Percentiles rank a stretch among this genome's conserved stretches.
Conservation (phyloP, 2,797 vertebrate species). For the Pangasius macronema region DNA sequence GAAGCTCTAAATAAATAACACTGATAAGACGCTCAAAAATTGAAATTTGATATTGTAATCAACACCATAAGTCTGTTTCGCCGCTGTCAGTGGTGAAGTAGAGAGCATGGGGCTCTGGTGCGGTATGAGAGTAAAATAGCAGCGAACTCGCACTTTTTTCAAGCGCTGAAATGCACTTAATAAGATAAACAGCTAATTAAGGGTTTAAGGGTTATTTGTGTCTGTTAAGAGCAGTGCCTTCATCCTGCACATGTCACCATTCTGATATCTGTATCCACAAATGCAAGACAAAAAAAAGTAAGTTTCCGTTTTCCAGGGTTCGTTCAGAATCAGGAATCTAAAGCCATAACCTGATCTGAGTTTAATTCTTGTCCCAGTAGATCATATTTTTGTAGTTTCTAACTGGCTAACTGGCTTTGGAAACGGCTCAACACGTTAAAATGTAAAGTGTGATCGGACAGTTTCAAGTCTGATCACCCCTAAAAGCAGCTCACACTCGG, state of each 20-base stretch:
- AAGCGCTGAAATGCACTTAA: background rate
- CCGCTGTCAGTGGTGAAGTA: background rate
- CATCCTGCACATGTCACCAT: background rate
- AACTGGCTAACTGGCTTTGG: background rate
- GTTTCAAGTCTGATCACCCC: background rate
- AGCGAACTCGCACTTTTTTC: background rate
- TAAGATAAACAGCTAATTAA: background rate
- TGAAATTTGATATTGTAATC: background rate
- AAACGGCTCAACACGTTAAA: background rate
- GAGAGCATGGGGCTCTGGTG: background rate
- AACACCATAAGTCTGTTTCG: background rate
- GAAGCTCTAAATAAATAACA: background rate
- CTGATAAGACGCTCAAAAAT: background rate
- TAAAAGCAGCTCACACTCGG: background rate
- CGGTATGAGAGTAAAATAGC: background rate
- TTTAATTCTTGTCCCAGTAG: background rate
- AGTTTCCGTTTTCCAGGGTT: background rate
- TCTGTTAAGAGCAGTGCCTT: background rate
- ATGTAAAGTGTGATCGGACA: background rate
- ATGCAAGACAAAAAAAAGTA: background rate
- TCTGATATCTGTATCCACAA: background rate
- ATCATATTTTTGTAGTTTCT: background rate
- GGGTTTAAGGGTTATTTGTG: too few relatives aligned
- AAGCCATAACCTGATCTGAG: background rate
- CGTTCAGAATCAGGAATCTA: background rate